phyloP scores from a whole-genome alignment of 1,140 invertebrate genomes.

The Hormaphis cornu region DNA sequence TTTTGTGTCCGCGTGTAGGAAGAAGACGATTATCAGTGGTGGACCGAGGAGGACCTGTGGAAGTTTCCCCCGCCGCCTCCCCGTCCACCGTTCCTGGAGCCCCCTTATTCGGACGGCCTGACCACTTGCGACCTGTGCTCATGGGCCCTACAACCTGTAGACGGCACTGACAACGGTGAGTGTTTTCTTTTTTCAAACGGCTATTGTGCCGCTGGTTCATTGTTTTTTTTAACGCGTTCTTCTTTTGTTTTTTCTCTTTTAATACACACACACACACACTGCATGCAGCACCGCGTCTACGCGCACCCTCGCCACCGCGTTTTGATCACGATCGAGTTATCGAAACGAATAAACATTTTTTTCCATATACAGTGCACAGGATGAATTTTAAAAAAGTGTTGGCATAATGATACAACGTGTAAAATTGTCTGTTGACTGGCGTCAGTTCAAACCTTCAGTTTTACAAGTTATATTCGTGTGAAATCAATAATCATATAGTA shows the following conservation, averaged over 20 bases:
- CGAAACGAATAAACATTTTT: too few relatives aligned
- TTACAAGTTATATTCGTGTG: too few relatives aligned
- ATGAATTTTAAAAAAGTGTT: too few relatives aligned
- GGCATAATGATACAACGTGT: too few relatives aligned
- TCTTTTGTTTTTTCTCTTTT: slow-evolving; percentile 8
- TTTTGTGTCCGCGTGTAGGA: slow-evolving; percentile 25
- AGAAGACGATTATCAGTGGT: slow-evolving; percentile 32
- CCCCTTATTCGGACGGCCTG: slow-evolving; percentile 50
- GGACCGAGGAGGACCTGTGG: slow-evolving; percentile 44
- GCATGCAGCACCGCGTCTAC: too few relatives aligned
- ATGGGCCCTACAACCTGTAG: slow-evolving; percentile 52
- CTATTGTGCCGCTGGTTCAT: slow-evolving; percentile 2
- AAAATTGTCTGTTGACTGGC: too few relatives aligned
- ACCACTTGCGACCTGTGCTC: slow-evolving; percentile 62
- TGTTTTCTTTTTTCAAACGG: slow-evolving; percentile 17
- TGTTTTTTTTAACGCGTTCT: slow-evolving; percentile 20
- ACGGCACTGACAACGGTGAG: slow-evolving; percentile 35
- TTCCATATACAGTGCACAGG: too few relatives aligned
- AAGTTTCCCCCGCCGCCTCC: slow-evolving; percentile 56
- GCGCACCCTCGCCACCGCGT: too few relatives aligned
- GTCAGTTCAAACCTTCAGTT: too few relatives aligned
- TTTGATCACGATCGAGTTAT: too few relatives aligned
- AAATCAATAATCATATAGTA: too few relatives aligned
- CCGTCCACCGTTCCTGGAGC: slow-evolving; percentile 50
- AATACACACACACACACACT: background rate